Base-by-base conservation (phyloP, 53 echinoderm and acorn worm genomes). In the Holothuria scabra region DNA sequence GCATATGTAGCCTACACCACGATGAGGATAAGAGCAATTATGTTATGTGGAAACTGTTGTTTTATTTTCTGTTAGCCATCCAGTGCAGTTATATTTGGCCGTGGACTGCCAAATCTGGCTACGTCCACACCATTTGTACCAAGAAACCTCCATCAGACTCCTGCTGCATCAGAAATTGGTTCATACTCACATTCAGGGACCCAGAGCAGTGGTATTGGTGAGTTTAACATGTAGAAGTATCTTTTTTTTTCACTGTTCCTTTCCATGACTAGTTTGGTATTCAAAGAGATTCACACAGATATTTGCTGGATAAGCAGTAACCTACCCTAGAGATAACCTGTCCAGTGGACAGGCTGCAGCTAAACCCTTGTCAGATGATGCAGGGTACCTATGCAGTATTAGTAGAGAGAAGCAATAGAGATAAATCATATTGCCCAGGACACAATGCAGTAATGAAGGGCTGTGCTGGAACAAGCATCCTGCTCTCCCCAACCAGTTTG, bases 161-260 rank as follows among this genome's bases (percentile, higher is more conserved):
- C 33, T 76, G 87, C 11, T 52, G 52, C 35, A 13, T 49, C 59
- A 64, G 89, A 59, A 12, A 44, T 60, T 60, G 80, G 32, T 33
- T 68, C 34, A 9, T 80, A 74, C 24, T 71, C 61, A 37, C 65
- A 78, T 65, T 58, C 32, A 76, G 81, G 64, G 22, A 89, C 88
- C 0, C 88, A 80, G 35, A 97, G 97, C 44, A 97, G 97, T 66
- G 97, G 97, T 25, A 97, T 97, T 23, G 97, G 95, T 95, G 44
- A 85, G 88, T 65, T 8, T 31, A 0, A 21, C 4, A 64, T 21
- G 1, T 19, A 7, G 12, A 61, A 5, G 5, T 61, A 5, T 8
- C 7, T 26, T 24, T 7, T 22, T 7, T 61, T 61, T 11, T 61
- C 12, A 14, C 22, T 6, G 22, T 61, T 26, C 12, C 26, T 7